Evolutionary conservation across 2,888 invertebrate species (phyloP), one percentile per base, ranked within the genome.

Genomic region (Lacanobia wlatinum): DNA sequence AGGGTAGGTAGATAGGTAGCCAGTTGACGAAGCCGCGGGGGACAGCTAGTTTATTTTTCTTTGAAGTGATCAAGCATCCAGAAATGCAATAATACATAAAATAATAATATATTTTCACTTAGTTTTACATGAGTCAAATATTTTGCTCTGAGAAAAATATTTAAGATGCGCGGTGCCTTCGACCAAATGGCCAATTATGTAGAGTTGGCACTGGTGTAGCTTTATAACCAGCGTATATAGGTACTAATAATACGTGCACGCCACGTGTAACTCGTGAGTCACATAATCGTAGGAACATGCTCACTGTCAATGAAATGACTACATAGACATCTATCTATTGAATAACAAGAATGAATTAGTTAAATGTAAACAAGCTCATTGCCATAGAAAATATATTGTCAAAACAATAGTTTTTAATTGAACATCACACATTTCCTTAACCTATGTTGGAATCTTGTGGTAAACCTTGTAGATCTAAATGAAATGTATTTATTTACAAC

Each of bases 401-500:
- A 68, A 61, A 43, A 65, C 56, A 70, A 46, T 76, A 53, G 23
- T 68, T 53, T 66, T 18, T 64, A 28, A 50, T 60, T 40, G 21
- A 23, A 21, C 23, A 65, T 79, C 48, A 58, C 48, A 70, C 58
- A 50, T 82, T 70, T 70, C 23, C 68, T 71, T 80, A 77, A 2
- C n/a, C 50, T 77, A 76, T 55, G 65, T 60, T 64, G 73, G 60
- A 60, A 60, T 43, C 60, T 23, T 21, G 43, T 43, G 16, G 16
- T 23, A 46, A 23, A 68, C 59, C 46, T 63, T 66, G 40, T 50
- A 78, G 55, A 55, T 80, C 61, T 76, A 70, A 65, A 70, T 76
- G 59, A 71, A 77, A 72, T 72, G 71, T 77, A 70, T 82, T 61
- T 70, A 64, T 68, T 48, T 52, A 66, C 76, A 76, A 76, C 82